Evolutionary conservation across 2,113 vertebrate genomes (phyloP), one percentile per base, ranked within the genome.

Genomic region (Channa argus): DNA sequence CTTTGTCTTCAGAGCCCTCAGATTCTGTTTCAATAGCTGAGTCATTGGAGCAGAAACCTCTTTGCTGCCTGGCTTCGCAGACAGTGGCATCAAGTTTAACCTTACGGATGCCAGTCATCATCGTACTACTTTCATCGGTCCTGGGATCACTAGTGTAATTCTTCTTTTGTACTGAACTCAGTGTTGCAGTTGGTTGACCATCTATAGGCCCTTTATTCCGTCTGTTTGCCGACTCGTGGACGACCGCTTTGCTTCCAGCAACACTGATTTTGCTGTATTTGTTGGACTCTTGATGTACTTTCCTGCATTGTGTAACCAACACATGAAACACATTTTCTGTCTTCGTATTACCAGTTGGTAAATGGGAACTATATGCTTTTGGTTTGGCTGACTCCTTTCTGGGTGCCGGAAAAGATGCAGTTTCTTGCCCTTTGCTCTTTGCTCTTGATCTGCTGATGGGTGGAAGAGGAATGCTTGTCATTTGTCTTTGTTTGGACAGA

Each of bases 21-120:
- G 80, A 84, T 83, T 83, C 79, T 5, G 88, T 91, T 83, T 91
- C 90, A 71, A 85, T 73, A n/a, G 85, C 81, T 1, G 86, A 92
- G 54, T 89, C 77, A 52, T 76, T 52, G 4, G 79, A 90, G 78
- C 50, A 77, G 60, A 74, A 76, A 50, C 33, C 71, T 6, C 46
- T 75, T 69, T 71, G 86, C 54, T 14, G 71, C 54, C 47, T 69
- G 13, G 55, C 37, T 36, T 76, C 12, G 5, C 47, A 60, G 33
- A 65, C 13, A 53, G 74, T 70, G 33, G 45, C 56, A 5, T 81
- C 71, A 43, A 51, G 73, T 76, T 82, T 72, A 58, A 67, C 63
- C 63, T 51, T 54, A n/a, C n/a, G n/a, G n/a, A n/a, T n/a, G 83
- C 71, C 74, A 63, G 75, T 49, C 45, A 34, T 64, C 58, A 34